Base-by-base conservation (phyloP, 1,140 invertebrate species). In the Panulirus ornatus region DNA sequence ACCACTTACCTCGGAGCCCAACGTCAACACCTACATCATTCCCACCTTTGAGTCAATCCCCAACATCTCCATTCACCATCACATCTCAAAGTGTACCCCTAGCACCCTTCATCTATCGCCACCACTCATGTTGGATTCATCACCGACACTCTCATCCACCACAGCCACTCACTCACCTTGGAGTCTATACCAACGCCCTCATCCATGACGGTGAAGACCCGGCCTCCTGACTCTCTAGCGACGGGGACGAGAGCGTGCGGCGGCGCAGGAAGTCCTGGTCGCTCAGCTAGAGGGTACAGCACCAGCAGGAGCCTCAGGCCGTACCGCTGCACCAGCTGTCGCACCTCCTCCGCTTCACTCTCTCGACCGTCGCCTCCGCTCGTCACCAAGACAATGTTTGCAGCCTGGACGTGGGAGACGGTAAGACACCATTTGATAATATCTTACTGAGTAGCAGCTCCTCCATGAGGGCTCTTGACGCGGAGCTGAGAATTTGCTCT, bases 201-300 rank as follows among this genome's bases (percentile, higher is more conserved):
- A 88, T 94, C 94, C 75, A 93, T 93, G 92, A 95, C 95, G 58
- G 93, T 93, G 30, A 95, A 94, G 0, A 95, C 94, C 88, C 94
- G 95, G 27, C 94, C 93, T 11, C 93, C 93, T 1, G 94, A 95
- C 66, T 93, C 93, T 47, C 94, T 92, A 8, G 95, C 94, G 27
- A 95, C 90, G 76, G 93, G 93, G 75, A 95, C 95, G 8, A 95
- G 92, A 54, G 76, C 86, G 83, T 92, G 86, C 6, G 88, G 70
- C 0, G 91, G 88, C 9, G 91, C 84, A 1, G 91, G 89, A 2
- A 86, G 51, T 27, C 88, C 91, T 30, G 91, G 91, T 6, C 83
- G 78, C 70, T 92, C 91, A 8, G 91, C 86, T 47, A 92, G 70
- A 2, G 91, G 91, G 70, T 92, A 92, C 66, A 82, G 40, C 58